These are phyloP conservation scores for Liasis olivaceus DNA, from an alignment of 2,797 vertebrate species.

Conservation along the genomic window DNA sequence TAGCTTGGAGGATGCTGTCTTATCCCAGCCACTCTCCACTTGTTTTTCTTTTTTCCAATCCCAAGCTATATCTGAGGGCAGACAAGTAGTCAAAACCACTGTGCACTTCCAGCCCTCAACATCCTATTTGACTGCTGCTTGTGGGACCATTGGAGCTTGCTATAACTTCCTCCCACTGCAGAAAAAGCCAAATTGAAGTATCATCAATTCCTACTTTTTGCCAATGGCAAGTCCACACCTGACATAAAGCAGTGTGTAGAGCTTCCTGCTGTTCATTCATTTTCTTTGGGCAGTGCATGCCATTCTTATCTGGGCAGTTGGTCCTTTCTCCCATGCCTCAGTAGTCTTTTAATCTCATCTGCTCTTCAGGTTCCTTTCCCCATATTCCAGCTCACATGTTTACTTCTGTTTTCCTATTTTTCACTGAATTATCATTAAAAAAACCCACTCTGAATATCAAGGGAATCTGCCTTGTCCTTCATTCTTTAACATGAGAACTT, in stretches of 20 bases:
- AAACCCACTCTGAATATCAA: too few species aligned
- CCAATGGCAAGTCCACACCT: neutral
- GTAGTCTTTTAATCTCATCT: neutral
- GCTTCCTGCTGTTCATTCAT: neutral
- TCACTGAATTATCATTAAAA: neutral
- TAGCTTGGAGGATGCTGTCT: neutral
- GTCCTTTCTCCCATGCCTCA: neutral
- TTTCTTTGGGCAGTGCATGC: neutral
- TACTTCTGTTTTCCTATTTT: neutral
- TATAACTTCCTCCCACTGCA: rapidly evolving
- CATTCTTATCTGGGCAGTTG: neutral
- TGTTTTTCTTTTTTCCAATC: neutral
- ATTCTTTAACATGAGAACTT: neutral
- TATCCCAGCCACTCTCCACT: neutral
- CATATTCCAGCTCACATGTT: neutral
- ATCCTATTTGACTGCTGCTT: neutral
- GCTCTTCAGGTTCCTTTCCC: neutral
- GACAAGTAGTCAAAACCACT: neutral
- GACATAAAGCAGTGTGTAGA: neutral
- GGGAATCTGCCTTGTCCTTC: too few species aligned
- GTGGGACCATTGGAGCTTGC: too few species aligned
- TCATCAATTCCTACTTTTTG: neutral
- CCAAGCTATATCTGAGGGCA: neutral
- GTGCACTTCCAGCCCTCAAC: neutral
- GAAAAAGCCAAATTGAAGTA: neutral